A percentile compares a stretch with the other conserved stretches of the same genome.
Conservation (phyloP, 64 coral and sea anemone species). For the Montipora capricornis region DNA sequence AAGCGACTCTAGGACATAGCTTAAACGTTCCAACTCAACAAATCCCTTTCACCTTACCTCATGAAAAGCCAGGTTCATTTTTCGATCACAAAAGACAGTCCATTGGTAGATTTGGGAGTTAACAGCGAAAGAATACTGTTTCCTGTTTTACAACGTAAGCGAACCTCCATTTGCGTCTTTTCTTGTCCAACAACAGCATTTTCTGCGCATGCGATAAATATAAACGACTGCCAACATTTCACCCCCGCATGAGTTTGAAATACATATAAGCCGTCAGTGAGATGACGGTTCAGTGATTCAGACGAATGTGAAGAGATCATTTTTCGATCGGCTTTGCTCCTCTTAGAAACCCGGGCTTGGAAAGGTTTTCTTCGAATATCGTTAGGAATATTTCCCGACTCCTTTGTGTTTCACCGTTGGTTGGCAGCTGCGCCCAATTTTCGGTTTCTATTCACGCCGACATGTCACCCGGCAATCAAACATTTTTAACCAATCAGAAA, state of each 20-base stretch:
- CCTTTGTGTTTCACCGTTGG: background rate
- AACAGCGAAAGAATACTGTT: background rate
- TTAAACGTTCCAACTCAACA: slow-evolving; percentile 4
- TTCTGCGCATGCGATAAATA: slow-evolving; percentile 54
- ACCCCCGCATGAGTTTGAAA: background rate
- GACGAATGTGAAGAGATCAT: background rate
- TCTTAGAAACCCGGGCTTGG: background rate
- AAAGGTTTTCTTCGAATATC: background rate
- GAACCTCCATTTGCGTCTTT: background rate
- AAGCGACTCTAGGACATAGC: background rate
- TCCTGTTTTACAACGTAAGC: background rate
- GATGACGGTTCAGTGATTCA: background rate
- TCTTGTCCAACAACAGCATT: background rate
- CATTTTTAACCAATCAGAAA: slow-evolving; percentile 27
- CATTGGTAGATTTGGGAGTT: background rate
- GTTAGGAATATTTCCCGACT: slow-evolving; percentile 15
- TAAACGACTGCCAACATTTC: background rate
- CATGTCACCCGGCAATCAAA: slow-evolving; percentile 4
- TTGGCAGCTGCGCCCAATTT: slow-evolving; percentile 36
- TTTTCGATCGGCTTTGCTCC: background rate
- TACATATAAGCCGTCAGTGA: background rate
- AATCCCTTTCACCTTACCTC: background rate
- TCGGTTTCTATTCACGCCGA: slow-evolving; percentile 1
- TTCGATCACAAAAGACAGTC: background rate
- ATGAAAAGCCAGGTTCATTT: background rate